Evolutionary conservation across 2,888 invertebrate genomes (phyloP).

Genomic region (Cataglyphis altisquamis): DNA sequence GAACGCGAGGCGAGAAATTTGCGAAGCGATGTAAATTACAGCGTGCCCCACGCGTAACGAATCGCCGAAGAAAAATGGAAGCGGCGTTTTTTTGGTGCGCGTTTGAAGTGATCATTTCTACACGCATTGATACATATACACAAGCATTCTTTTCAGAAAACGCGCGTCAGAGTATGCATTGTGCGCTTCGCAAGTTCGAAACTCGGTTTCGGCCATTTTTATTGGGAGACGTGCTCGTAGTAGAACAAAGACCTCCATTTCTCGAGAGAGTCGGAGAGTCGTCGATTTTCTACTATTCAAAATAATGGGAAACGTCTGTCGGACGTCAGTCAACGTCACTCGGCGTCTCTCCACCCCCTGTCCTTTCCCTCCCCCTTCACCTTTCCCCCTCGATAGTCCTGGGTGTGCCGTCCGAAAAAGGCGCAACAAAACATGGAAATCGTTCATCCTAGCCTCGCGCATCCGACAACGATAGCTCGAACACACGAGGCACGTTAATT

Average conservation of each 20-base stretch:
- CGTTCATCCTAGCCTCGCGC: conserved; percentile 69
- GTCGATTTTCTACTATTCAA: conserved; percentile 81
- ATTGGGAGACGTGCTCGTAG: neutral
- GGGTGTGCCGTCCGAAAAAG: conserved; percentile 61
- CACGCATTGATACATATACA: neutral
- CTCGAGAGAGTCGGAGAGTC: conserved; percentile 60
- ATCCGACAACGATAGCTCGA: conserved; percentile 66
- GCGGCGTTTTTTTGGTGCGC: too few relatives aligned
- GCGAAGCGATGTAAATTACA: neutral
- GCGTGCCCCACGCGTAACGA: neutral
- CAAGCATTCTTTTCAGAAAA: conserved; percentile 49
- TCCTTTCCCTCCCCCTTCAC: neutral
- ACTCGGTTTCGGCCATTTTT: conserved; percentile 48
- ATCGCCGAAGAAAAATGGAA: conserved; percentile 4
- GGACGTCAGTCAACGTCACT: conserved; percentile 77
- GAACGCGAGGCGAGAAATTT: neutral
- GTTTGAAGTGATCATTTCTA: neutral
- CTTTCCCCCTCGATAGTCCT: conserved; percentile 65
- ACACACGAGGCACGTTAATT: conserved; percentile 75
- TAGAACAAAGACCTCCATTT: neutral
- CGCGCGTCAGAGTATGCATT: conserved; percentile 49
- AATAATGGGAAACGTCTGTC: conserved; percentile 84
- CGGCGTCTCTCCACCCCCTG: conserved; percentile 68
- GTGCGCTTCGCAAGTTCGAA: conserved; percentile 47
- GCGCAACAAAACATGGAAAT: conserved; percentile 74